A percentile compares a stretch with the other conserved stretches of the same genome.
phyloP scores from a whole-genome alignment of 2,113 vertebrate genomes.

The Protobothrops flavoviridis region DNA sequence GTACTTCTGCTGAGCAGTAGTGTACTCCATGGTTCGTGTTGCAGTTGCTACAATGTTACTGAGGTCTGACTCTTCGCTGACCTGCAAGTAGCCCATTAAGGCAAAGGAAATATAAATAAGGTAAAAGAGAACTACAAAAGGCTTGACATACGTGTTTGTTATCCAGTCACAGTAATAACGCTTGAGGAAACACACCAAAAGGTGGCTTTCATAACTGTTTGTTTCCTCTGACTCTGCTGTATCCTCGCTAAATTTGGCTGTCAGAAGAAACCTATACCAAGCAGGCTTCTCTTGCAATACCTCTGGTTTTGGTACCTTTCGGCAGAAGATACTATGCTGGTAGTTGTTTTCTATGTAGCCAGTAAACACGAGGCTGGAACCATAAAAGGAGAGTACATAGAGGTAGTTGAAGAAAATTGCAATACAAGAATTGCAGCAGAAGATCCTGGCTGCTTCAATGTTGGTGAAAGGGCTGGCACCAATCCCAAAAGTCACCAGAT shows the following conservation, averaged over 20 bases:
- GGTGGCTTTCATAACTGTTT: conserved; percentile 90
- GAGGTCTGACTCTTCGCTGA: conserved; percentile 96
- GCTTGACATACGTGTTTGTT: conserved; percentile 98
- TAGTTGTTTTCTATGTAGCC: conserved; percentile 98
- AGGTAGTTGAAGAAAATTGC: conserved; percentile 94
- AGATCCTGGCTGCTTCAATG: conserved; percentile 97
- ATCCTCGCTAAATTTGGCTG: conserved; percentile 92
- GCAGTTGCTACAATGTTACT: conserved; percentile 95
- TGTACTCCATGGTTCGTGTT: conserved; percentile 91
- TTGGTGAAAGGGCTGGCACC: conserved; percentile 98
- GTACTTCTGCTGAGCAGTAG: conserved; percentile 92
- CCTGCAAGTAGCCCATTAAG: conserved; percentile 99
- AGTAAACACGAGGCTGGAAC: conserved; percentile 96
- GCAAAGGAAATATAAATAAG: conserved; percentile 99
- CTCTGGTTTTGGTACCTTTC: conserved; percentile 92
- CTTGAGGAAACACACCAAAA: conserved; percentile 94
- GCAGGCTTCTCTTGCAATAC: conserved; percentile 90
- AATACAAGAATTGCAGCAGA: conserved; percentile 94
- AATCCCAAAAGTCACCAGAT: conserved; percentile 95
- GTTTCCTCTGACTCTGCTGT: conserved; percentile 76
- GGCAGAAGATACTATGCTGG: conserved; percentile 97
- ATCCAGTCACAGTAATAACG: conserved; percentile 99
- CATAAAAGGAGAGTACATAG: conserved; percentile 97
- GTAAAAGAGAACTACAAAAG: conserved; percentile 98
- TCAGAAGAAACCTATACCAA: conserved; percentile 97